phyloP scores from a whole-genome alignment of 2,797 vertebrate genomes.

The Eleutherodactylus coqui region DNA sequence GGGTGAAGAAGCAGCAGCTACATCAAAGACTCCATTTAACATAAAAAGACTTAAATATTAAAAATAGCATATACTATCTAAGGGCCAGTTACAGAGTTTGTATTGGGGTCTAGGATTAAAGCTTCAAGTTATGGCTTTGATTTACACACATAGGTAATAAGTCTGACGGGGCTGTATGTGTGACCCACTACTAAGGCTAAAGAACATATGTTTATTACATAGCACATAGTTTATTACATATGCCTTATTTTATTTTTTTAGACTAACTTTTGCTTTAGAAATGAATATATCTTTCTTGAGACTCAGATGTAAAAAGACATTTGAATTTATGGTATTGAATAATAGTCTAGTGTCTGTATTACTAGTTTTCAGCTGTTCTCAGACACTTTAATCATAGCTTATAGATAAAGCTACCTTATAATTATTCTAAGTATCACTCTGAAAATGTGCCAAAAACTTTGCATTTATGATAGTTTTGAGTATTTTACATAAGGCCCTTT shows the following conservation, averaged over 20 bases:
- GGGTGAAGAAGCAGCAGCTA: no score
- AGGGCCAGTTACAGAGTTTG: no score
- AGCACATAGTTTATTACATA: not conserved
- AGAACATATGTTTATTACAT: no score
- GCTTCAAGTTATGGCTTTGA: no score
- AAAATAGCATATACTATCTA: no score
- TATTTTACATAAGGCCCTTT: no score
- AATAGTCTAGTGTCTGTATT: not conserved
- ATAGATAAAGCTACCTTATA: not conserved
- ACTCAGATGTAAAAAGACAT: not conserved
- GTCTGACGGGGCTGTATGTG: no score
- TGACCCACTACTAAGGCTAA: no score
- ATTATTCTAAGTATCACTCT: not conserved
- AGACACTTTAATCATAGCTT: conserved; percentile 4
- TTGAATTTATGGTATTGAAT: not conserved
- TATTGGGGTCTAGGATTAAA: no score
- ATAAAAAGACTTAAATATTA: no score
- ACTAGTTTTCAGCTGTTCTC: not conserved
- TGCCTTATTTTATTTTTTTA: not conserved
- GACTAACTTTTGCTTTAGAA: not conserved
- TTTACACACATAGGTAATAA: no score
- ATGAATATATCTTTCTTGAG: not conserved
- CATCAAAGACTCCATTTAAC: no score
- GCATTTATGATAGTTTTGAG: not conserved
- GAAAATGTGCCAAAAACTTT: not conserved